Evolutionary conservation across 2,113 vertebrate genomes (phyloP).

Genomic region (Morone saxatilis): DNA sequence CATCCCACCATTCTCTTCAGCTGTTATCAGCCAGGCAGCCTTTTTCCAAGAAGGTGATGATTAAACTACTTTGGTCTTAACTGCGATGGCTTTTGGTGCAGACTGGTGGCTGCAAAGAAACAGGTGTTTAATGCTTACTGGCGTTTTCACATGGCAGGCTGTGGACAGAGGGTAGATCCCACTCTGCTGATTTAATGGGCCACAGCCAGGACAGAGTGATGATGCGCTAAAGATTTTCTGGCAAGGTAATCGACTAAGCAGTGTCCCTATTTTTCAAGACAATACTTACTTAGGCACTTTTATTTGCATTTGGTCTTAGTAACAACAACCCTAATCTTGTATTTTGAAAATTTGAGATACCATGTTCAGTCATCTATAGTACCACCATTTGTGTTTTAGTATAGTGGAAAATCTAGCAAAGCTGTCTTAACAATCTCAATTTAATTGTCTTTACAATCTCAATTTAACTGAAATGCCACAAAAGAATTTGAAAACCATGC

Average conservation of each 20-base stretch:
- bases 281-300: constrained; percentile 12
- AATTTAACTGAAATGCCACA: too few species aligned
- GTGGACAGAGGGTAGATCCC: constrained; percentile 30
- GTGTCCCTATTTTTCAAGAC: constrained; percentile 61
- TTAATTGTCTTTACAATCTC: too few species aligned
- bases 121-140: constrained; percentile 71
- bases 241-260: constrained; percentile 72
- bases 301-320: constrained; percentile 3
- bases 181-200: constrained; percentile 64
- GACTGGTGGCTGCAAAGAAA: constrained; percentile 60
- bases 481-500: too few species aligned
- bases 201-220: constrained; percentile 69
- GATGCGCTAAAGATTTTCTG: constrained; percentile 73
- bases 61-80: constrained; percentile 51
- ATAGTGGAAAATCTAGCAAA: background rate
- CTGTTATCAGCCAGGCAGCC: constrained; percentile 2
- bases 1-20: constrained; percentile 11
- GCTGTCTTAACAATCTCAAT: too few species aligned
- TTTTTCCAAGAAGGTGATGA: constrained; percentile 20
- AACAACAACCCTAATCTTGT: background rate
- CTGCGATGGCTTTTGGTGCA: constrained; percentile 46
- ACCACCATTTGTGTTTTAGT: background rate
- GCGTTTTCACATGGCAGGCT: constrained; percentile 51
- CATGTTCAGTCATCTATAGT: background rate
- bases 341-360: background rate